A percentile compares a stretch with the other conserved stretches of the same genome.
Evolutionary conservation across 2,797 vertebrate species (phyloP).

Genomic region (Cyprinodon diabolis): DNA sequence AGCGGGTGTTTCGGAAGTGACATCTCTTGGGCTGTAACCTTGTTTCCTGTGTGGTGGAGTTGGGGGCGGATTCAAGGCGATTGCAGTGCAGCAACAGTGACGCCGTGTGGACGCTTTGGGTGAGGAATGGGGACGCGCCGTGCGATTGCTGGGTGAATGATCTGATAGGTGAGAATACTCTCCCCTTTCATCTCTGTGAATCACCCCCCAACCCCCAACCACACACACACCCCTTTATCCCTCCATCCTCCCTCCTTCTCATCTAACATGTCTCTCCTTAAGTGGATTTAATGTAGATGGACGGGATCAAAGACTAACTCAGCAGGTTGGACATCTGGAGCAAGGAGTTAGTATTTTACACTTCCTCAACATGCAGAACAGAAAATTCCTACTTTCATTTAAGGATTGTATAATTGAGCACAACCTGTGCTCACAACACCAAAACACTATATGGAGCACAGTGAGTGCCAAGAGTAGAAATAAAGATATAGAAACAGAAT

Average conservation of each 20-base stretch:
- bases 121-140: slow-evolving; percentile 70
- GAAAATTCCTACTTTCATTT: neutral
- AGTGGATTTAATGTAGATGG: slow-evolving; percentile 33
- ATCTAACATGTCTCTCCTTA: slow-evolving; percentile 26
- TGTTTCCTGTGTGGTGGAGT: slow-evolving; percentile 85
- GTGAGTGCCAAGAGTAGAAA: neutral
- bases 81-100: slow-evolving; percentile 73
- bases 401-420: neutral
- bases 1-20: slow-evolving; percentile 87
- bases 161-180: slow-evolving; percentile 79
- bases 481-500: neutral
- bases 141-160: slow-evolving; percentile 75
- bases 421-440: neutral
- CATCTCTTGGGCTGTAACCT: slow-evolving; percentile 87
- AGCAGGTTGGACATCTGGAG: slow-evolving; percentile 1
- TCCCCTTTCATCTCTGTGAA: slow-evolving; percentile 34
- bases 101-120: slow-evolving; percentile 77
- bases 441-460: neutral
- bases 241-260: slow-evolving; percentile 11
- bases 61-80: slow-evolving; percentile 75
- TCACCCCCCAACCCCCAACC: slow-evolving; percentile 9
- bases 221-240: slow-evolving; percentile 9
- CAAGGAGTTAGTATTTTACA: neutral
- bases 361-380: neutral
- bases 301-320: slow-evolving; percentile 42